Base-by-base conservation (phyloP, 2,888 invertebrate genomes). In the Epirrita christyi region DNA sequence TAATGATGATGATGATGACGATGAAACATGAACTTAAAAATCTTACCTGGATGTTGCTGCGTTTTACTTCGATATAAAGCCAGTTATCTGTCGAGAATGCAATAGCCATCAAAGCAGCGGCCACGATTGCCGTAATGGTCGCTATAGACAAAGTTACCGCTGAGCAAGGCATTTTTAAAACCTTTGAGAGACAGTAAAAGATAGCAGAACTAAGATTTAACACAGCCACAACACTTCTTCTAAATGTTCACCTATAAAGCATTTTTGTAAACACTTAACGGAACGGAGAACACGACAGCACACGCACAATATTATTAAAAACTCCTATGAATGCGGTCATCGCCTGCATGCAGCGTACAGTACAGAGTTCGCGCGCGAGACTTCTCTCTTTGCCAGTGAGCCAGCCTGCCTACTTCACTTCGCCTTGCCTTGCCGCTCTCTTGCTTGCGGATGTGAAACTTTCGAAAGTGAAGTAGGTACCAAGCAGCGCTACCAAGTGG, bases 11-110 rank as follows among this genome's bases (percentile, higher is more conserved):
- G n/a, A n/a, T n/a, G n/a, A n/a, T n/a, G n/a, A n/a, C n/a, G n/a
- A n/a, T 21, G 21, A 21, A 21, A 21, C 21, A 21, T 3, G 2
- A 21, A 21, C 4, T n/a, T 54, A 49, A 51, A 42, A 55, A 50
- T 53, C 74, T 92, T 93, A 97, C 97, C 96, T 97, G 96, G 81
- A 97, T 97, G 85, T 95, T 95, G 77, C 94, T 95, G 81, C 98
- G 94, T 88, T 96, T 96, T 72, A 98, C 98, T 93, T 97, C 97
- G 77, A 97, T 96, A 85, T 97, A 97, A 78, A 97, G 94, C 98
- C 98, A 98, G 94, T 98, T 98, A 93, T 98, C 98, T 83, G 98
- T 98, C 75, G 97, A 96, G 92, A 98, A 98, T 77, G 98, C 97
- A 86, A 98, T 97, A 78, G 97, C 96, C 86, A 98, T 94, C 81